Conservation (phyloP, 2,888 invertebrate genomes). For the Coenonympha glycerion region DNA sequence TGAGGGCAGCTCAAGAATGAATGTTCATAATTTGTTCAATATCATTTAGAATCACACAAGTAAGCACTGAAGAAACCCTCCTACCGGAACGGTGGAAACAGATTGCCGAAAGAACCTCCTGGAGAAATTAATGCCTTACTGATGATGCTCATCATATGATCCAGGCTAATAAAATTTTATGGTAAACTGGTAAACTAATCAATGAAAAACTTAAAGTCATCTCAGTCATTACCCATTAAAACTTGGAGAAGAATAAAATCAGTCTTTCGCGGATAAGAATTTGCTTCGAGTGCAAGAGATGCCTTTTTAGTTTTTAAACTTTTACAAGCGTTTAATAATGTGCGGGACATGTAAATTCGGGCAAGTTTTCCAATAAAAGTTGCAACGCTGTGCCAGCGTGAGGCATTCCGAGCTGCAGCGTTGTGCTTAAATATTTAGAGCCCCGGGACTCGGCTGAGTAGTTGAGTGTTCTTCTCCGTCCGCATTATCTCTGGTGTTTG, state of each 20-base stretch:
- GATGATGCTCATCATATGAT: too few species aligned
- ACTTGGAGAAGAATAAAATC: not conserved
- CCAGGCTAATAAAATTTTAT: too few species aligned
- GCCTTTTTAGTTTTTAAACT: conserved; percentile 43
- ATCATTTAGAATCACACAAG: too few species aligned
- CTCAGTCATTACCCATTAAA: not conserved
- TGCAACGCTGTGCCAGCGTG: conserved; percentile 42
- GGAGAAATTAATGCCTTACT: too few species aligned
- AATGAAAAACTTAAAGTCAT: not conserved
- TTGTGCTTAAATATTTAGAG: conserved; percentile 27
- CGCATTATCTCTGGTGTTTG: not conserved
- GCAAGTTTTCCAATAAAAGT: conserved; percentile 72
- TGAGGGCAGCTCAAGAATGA: too few species aligned
- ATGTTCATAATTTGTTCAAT: too few species aligned
- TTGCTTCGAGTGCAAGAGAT: not conserved
- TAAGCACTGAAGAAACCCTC: too few species aligned
- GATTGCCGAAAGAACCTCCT: too few species aligned
- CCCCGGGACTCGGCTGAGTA: not conserved
- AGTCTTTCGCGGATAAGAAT: not conserved
- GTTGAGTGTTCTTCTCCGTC: not conserved
- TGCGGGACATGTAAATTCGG: conserved; percentile 67
- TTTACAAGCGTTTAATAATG: conserved; percentile 66
- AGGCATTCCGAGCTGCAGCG: conserved; percentile 30
- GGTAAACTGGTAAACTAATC: not conserved
- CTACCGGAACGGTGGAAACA: too few species aligned